Base-by-base conservation (phyloP, 1,140 invertebrate genomes). In the Mercenaria mercenaria region DNA sequence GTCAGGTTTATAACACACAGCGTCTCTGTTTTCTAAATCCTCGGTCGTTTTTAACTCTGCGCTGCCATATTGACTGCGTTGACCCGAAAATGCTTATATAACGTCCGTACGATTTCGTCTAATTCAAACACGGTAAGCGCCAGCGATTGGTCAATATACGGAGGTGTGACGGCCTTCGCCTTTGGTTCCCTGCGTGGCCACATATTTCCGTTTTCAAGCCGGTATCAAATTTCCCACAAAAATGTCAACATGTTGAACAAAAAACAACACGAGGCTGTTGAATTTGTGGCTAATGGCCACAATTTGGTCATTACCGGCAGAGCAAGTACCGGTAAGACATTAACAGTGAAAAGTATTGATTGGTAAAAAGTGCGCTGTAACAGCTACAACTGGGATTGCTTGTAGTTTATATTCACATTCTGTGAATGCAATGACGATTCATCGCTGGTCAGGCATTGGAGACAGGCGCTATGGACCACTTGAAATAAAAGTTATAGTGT, bases 221-320 rank as follows among this genome's bases (percentile, higher is more conserved):
- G 43, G 43, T 47, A 15, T 6, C 15, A 6, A 47, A 8, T 47
- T 47, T 47, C 43, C 6, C 43, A 47, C 15, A 47, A 47, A 8
- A 47, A 85, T 72, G 64, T 32, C 29, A n/a, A n/a, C n/a, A n/a
- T n/a, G 23, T 74, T 85, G 41, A 85, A 85, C 59, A n/a, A 11
- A n/a, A 50, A 72, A 56, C 82, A 85, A 32, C 72, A 47, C 29
- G 10, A 50, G 26, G 82, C 82, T 18, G 10, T 80, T 11, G 32
- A 80, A n/a, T 43, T 80, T 29, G 50, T n/a, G n/a, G 26, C 18
- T n/a, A 18, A n/a, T 11, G 77, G 77, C 20, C 77, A 80, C 50
- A 80, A 32, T 37, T 32, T 83, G 59, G 15, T 80, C 10, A 26
- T 80, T 52, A 20, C 50, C 26, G 77, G 77, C 23, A 13, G 41